Evolutionary conservation across 2,113 vertebrate species (phyloP), one percentile per base, ranked within the genome.

Genomic region (Chiloscyllium plagiosum): DNA sequence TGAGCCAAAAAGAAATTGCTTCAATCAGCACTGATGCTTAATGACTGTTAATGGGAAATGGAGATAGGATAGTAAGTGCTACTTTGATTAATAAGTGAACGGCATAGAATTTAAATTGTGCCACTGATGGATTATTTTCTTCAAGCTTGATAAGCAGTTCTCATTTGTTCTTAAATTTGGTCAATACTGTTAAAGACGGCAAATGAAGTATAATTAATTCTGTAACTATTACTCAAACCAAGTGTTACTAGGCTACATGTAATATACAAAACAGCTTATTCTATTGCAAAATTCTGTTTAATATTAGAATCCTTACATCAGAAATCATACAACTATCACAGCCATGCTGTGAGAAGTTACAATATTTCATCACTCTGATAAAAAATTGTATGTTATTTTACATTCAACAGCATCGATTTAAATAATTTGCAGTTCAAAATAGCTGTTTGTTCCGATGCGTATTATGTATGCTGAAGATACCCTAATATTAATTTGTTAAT

Each of bases 41-140:
- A 98, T 98, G 98, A 98, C 98, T 98, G 98, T 98, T 98, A 98
- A 98, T 98, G 98, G 98, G 98, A 98, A 98, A 97, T 98, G 98
- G 98, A 98, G 98, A 98, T 98, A 98, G 98, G 98, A 98, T 98
- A 98, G 98, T 98, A 98, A 98, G 98, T 98, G 98, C 97, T 98
- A 98, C 97, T 98, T 98, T 98, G 98, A 98, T 98, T 98, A 98
- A 98, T 98, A 98, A 98, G 98, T 98, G 98, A 98, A 98, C 98
- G 97, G 98, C 97, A 97, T 97, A 98, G 98, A 98, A 98, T 98
- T 98, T 98, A 98, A 98, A 98, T 98, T 98, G 98, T 98, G 98
- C 98, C 97, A 98, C 97, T 98, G 98, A 98, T 98, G 98, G 98
- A 98, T 98, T 98, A 98, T 98, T 98, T 98, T 98, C 98, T 98